Evolutionary conservation across 2,113 vertebrate species (phyloP).

Genomic region (Perccottus glenii): DNA sequence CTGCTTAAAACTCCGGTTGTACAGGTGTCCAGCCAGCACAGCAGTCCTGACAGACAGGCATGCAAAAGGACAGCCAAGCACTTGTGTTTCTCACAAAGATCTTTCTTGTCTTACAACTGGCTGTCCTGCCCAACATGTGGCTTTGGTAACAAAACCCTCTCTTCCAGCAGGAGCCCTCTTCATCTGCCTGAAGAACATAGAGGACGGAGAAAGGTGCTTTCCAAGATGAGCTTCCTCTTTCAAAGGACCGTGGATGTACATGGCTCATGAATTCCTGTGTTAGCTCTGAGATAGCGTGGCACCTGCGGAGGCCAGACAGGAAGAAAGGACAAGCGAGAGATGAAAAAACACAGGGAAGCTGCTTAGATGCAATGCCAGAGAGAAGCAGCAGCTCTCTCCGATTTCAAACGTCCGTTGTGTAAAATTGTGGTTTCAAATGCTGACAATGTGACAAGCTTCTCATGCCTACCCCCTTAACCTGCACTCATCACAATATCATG

Average conservation of each 20-base stretch:
- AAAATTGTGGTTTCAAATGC: conserved; percentile 63
- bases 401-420: conserved; percentile 63
- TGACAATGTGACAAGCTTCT: conserved; percentile 31
- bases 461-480: conserved; percentile 24
- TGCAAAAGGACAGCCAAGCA: conserved; percentile 77
- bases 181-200: conserved; percentile 66
- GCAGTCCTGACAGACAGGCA: conserved; percentile 72
- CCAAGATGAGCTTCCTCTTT: conserved; percentile 72
- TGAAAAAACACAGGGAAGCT: conserved; percentile 39
- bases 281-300: conserved; percentile 68
- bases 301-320: conserved; percentile 69
- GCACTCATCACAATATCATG: conserved; percentile 51
- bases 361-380: conserved; percentile 70
- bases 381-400: conserved; percentile 53
- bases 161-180: conserved; percentile 59
- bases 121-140: conserved; percentile 73
- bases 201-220: conserved; percentile 65
- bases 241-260: conserved; percentile 66
- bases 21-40: conserved; percentile 72
- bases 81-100: conserved; percentile 81
- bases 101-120: conserved; percentile 79
- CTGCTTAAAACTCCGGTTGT: conserved; percentile 74
- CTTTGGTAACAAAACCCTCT: conserved; percentile 72
- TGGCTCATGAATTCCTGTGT: conserved; percentile 66
- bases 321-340: conserved; percentile 55